phyloP scores from a whole-genome alignment of 2,888 invertebrate genomes.

The Drosophila maculinotata region DNA sequence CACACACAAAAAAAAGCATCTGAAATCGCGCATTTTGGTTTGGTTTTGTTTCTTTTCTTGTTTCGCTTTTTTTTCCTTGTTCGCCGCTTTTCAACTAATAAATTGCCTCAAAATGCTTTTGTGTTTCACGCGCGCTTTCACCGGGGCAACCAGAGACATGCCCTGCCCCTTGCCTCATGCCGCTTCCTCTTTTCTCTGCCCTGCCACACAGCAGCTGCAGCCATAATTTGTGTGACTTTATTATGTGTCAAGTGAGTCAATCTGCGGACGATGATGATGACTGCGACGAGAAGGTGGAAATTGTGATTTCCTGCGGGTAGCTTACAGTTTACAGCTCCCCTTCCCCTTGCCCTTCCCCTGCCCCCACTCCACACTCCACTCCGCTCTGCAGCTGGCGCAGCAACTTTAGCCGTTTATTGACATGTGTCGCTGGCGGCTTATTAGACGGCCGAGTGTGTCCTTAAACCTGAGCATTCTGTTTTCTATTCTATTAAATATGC shows the following conservation, averaged over 20 bases:
- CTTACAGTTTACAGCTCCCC: slow-evolving; percentile 11
- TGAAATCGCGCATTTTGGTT: slow-evolving; percentile 52
- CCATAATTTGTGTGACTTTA: slow-evolving; percentile 78
- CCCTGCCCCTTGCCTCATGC: not conserved
- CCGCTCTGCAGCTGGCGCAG: slow-evolving; percentile 32
- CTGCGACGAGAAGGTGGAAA: slow-evolving; percentile 9
- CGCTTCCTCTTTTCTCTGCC: not conserved
- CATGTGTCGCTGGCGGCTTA: slow-evolving; percentile 66
- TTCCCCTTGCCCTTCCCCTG: not conserved
- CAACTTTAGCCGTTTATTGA: slow-evolving; percentile 68
- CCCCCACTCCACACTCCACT: too few relatives aligned
- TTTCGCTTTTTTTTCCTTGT: slow-evolving; percentile 26
- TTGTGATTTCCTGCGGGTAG: slow-evolving; percentile 37
- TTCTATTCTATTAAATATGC: slow-evolving; percentile 62
- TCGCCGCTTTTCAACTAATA: slow-evolving; percentile 65
- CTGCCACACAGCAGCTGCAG: slow-evolving; percentile 54
- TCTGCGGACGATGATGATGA: slow-evolving; percentile 64
- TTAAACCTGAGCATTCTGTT: slow-evolving; percentile 18
- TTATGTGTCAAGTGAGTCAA: slow-evolving; percentile 81
- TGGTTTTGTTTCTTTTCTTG: slow-evolving; percentile 18
- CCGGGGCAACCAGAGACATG: slow-evolving; percentile 53
- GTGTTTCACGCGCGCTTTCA: slow-evolving; percentile 75
- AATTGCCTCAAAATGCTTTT: slow-evolving; percentile 77
- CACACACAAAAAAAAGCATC: slow-evolving; percentile 7
- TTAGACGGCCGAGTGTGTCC: slow-evolving; percentile 24